A percentile compares a stretch with the other conserved stretches of the same genome.
phyloP scores from a whole-genome alignment of 2,113 vertebrate genomes.

The Anseranas semipalmata region DNA sequence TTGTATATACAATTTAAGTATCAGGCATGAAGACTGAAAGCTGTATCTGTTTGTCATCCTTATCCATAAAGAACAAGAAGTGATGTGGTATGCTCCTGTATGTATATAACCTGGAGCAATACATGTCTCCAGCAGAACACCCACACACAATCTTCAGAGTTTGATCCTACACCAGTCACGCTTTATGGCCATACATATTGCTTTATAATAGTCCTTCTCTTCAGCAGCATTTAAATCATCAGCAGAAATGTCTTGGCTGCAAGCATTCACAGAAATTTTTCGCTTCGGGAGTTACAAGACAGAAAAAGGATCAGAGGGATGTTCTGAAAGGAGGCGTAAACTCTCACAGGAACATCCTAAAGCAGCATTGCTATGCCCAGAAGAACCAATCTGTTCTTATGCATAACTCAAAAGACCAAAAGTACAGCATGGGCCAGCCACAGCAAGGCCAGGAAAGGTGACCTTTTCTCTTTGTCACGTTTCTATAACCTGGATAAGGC shows the following conservation, averaged over 20 bases:
- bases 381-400: not conserved
- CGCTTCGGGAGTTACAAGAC: not conserved
- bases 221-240: conserved; percentile 2
- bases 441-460: not conserved
- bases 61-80: not conserved
- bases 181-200: not conserved
- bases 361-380: not conserved
- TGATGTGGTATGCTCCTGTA: not conserved
- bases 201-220: conserved; percentile 34
- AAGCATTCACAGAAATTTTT: not conserved
- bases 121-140: not conserved
- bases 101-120: not conserved
- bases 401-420: not conserved
- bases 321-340: not conserved
- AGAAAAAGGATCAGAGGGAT: not conserved
- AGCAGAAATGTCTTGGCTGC: not conserved
- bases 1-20: not conserved
- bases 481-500: not conserved
- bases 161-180: not conserved
- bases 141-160: not conserved
- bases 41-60: not conserved
- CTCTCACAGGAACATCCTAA: not conserved
- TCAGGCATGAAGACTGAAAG: not conserved
- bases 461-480: not conserved
- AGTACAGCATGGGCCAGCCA: not conserved